Base-by-base conservation (phyloP, 2,797 vertebrate species). In the Tarsius wallacei region DNA sequence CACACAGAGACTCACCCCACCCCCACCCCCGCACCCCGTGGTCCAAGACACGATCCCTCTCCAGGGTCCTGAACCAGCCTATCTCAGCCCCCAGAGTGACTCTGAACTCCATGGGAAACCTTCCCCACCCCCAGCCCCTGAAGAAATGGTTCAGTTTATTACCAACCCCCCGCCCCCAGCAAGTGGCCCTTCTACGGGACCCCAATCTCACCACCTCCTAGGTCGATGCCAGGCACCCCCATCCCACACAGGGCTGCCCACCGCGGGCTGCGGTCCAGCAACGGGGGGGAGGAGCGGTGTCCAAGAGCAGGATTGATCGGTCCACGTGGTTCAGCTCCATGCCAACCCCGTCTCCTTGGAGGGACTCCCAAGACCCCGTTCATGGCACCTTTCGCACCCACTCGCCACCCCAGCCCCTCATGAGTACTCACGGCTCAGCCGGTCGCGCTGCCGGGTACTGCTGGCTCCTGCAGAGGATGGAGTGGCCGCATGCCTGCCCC, bases 401-500 rank as follows among this genome's bases (percentile, higher is more conserved):
- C 76, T 87, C 26, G 12, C 61, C 74, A 36, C 91, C 94, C 86
- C 78, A 80, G 78, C 36, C 92, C 97, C 73, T 95, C 1, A 21
- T 84, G 28, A 84, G 94, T 96, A 97, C 97, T 98, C 98, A 98
- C 98, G 94, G 97, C 93, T 98, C 98, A 97, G 98, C 97, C 84
- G 97, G 98, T 94, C 98, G 83, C 76, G 99, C 98, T 83, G 99
- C 99, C 76, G 99, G 99, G 94, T 99, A 99, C 96, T 99, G 99
- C 90, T 99, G 99, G 99, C 99, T 99, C 98, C 99, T 99, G 99
- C 99, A 99, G 97, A 99, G 99, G 98, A 99, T 99, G 99, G 99
- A 99, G 99, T 99, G 99, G 99, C 99, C 99, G 98, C 99, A 99
- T 97, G 99, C 99, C 98, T 99, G 99, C 98, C 99, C 99, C 99